These are phyloP conservation scores for Burhinus bistriatus DNA, from an alignment of 2,113 vertebrate species.

Conservation along the genomic window DNA sequence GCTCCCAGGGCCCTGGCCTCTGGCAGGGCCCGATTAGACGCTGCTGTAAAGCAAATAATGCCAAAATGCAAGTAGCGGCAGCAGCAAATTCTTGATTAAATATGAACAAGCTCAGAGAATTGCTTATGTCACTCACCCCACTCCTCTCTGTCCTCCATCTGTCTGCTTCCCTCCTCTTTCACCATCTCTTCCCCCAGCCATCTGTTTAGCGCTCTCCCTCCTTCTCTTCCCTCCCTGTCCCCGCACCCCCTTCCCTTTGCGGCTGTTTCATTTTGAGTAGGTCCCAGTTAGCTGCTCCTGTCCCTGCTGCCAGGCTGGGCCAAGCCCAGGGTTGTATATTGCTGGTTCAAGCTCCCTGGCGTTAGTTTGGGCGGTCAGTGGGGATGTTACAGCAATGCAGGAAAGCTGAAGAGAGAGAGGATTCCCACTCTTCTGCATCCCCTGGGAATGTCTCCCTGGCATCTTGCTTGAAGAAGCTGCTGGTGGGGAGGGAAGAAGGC, in stretches of 20 bases:
- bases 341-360: not conserved
- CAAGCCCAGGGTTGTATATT: rapidly evolving
- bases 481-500: not conserved
- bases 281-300: not conserved
- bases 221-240: not conserved
- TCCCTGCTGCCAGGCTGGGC: not conserved
- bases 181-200: conserved; percentile 37
- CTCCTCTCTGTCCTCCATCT: conserved; percentile 56
- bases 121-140: conserved; percentile 34
- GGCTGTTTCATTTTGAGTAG: not conserved
- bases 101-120: conserved; percentile 34
- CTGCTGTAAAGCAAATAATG: not conserved
- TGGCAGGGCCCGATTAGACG: not conserved
- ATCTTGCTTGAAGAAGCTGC: not conserved
- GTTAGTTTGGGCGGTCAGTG: rapidly evolving
- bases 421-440: not conserved
- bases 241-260: not conserved
- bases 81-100: conserved; percentile 57
- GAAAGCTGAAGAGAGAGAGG: not conserved
- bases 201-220: not conserved
- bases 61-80: not conserved
- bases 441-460: not conserved
- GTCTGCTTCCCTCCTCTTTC: conserved; percentile 27
- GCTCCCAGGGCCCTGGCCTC: not conserved
- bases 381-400: rapidly evolving